These are phyloP conservation scores for Sebastes nivosus DNA, from an alignment of 2,797 vertebrate species.

Conservation along the genomic window DNA sequence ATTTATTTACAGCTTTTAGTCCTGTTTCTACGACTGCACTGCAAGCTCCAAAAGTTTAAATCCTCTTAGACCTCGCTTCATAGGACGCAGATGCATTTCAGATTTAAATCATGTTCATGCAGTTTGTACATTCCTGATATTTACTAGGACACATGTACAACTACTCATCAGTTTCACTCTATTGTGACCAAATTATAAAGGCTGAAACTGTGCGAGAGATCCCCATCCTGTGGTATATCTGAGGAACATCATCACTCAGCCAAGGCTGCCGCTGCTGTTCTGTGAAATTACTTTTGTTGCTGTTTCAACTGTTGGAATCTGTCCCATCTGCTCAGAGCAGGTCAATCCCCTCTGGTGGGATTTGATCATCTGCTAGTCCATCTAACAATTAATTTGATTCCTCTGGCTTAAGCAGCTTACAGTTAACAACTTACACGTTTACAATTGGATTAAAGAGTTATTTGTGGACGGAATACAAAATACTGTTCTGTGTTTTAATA, in stretches of 20 bases:
- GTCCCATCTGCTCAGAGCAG: conserved; percentile 6
- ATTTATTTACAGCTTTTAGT: neutral
- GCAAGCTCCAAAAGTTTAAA: neutral
- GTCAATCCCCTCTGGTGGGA: conserved; percentile 31
- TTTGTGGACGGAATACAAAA: neutral
- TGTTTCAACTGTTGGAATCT: neutral
- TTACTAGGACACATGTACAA: neutral
- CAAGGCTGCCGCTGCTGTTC: neutral
- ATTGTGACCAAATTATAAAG: neutral
- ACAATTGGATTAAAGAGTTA: conserved; percentile 15
- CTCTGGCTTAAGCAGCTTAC: conserved; percentile 19
- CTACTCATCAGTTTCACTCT: neutral
- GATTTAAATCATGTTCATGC: neutral
- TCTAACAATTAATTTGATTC: conserved; percentile 45
- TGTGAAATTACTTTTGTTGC: neutral
- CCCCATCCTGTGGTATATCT: conserved; percentile 27
- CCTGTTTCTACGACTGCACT: neutral
- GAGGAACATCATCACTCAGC: conserved; percentile 13
- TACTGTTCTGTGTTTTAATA: neutral
- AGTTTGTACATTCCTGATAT: neutral
- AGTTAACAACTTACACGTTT: conserved; percentile 9
- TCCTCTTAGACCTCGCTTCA: neutral
- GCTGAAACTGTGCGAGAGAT: conserved; percentile 12
- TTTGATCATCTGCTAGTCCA: conserved; percentile 7
- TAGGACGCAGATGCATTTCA: neutral